Base-by-base conservation (phyloP, 2,888 invertebrate species). In the Brassicogethes aeneus region DNA sequence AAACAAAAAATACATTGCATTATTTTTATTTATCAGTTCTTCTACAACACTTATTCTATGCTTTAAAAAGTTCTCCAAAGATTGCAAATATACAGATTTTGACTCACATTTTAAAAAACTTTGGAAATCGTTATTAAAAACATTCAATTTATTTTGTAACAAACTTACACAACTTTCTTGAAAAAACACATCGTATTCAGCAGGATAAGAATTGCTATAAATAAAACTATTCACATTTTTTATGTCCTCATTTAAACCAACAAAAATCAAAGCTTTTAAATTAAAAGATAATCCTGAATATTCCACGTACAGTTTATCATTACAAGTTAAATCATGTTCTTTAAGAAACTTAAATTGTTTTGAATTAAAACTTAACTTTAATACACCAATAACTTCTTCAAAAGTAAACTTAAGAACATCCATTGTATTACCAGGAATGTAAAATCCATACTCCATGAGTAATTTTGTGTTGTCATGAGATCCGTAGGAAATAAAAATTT, bases 401-500 rank as follows among this genome's bases (percentile, higher is more conserved):
- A 50, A 47, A 30, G 39, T 36, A 37, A 57, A 53, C 15, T 37
- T 40, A 1, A 57, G 45, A 34, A 36, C 43, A 40, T 61, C 60
- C 32, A 51, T 45, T 23, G 37, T 36, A 45, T 62, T 62, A n/a
- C 44, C 49, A 3, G 55, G 51, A 16, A 61, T 48, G 40, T 78
- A 80, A 65, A 94, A 94, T 0, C 94, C 94, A 70, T 94, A 94
- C 56, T 94, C 89, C 0, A 82, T 71, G 17, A 87, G 76, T n/a
- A 94, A 70, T 62, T 84, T 85, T 1, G 77, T 64, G 69, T 87
- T 94, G 53, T 82, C 77, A 61, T 91, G 85, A 30, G 80, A 72
- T 1, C 93, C 94, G 61, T 94, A 94, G 53, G 84, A 87, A 53
- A 94, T 93, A 62, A 88, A 93, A 40, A 91, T 79, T 71, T 94